Percentiles rank a stretch among this genome's conserved stretches.
These are phyloP conservation scores for Phrynocephalus versicolor DNA, from an alignment of 2,113 vertebrate genomes.

Conservation along the genomic window DNA sequence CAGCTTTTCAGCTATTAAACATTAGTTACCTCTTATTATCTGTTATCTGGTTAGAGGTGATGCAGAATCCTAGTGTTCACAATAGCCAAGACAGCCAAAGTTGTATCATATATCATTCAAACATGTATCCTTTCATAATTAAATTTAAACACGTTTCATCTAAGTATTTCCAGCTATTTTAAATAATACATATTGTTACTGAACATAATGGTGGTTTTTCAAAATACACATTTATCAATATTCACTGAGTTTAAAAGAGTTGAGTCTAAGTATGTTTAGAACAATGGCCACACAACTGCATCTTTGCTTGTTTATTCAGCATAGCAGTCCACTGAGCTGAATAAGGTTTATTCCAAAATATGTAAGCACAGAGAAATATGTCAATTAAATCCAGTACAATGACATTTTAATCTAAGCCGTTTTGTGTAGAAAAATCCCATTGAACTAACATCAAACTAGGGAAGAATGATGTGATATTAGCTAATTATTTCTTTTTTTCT, in stretches of 20 bases:
- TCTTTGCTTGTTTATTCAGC: not conserved
- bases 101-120: not conserved
- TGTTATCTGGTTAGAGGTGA: not conserved
- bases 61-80: not conserved
- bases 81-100: not conserved
- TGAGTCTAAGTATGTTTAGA: not conserved
- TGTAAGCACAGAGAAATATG: not conserved
- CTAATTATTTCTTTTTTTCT: not conserved
- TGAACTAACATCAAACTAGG: not conserved
- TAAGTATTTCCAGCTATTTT: too few species aligned
- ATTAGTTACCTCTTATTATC: not conserved
- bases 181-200: too few species aligned
- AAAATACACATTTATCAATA: too few species aligned
- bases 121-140: not conserved
- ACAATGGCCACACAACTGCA: not conserved
- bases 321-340: not conserved
- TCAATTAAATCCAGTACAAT: not conserved
- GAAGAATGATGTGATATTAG: not conserved
- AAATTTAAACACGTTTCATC: too few species aligned
- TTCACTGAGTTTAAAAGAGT: not conserved
- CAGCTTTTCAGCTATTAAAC: not conserved
- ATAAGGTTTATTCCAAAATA: not conserved
- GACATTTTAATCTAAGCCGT: not conserved
- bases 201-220: too few species aligned
- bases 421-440: not conserved